phyloP scores from a whole-genome alignment of 2,797 vertebrate species.

The Trematomus bernacchii region DNA sequence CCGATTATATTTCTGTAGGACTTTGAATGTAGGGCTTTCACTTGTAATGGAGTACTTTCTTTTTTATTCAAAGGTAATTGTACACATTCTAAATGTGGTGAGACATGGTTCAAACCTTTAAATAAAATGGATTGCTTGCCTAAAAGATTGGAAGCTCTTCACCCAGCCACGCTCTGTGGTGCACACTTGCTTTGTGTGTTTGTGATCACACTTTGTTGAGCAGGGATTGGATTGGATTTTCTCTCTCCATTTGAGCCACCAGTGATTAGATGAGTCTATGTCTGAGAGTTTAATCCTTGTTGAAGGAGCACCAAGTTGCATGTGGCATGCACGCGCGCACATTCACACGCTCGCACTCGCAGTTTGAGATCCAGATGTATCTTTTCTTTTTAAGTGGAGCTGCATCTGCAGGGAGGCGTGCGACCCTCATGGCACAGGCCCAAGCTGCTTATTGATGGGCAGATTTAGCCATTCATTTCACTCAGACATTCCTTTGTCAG shows the following conservation, averaged over 20 bases:
- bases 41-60: neutral
- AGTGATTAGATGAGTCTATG: conserved; percentile 81
- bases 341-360: conserved; percentile 15
- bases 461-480: conserved; percentile 81
- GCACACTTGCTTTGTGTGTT: conserved; percentile 49
- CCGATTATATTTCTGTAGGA: neutral
- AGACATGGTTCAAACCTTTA: too few relatives aligned
- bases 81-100: neutral
- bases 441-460: conserved; percentile 83
- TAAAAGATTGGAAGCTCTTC: conserved; percentile 37
- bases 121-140: conserved; percentile 5
- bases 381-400: conserved; percentile 57
- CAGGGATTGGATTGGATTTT: conserved; percentile 74
- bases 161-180: conserved; percentile 31
- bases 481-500: conserved; percentile 73
- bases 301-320: conserved; percentile 77
- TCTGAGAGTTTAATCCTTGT: conserved; percentile 81
- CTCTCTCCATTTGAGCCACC: conserved; percentile 75
- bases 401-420: conserved; percentile 72
- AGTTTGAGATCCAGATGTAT: conserved; percentile 78
- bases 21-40: too few relatives aligned
- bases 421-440: conserved; percentile 65
- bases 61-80: neutral
- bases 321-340: conserved; percentile 33
- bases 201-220: conserved; percentile 58